Evolutionary conservation across 2,888 invertebrate species (phyloP).

Genomic region (Heterodera filipjevi): DNA sequence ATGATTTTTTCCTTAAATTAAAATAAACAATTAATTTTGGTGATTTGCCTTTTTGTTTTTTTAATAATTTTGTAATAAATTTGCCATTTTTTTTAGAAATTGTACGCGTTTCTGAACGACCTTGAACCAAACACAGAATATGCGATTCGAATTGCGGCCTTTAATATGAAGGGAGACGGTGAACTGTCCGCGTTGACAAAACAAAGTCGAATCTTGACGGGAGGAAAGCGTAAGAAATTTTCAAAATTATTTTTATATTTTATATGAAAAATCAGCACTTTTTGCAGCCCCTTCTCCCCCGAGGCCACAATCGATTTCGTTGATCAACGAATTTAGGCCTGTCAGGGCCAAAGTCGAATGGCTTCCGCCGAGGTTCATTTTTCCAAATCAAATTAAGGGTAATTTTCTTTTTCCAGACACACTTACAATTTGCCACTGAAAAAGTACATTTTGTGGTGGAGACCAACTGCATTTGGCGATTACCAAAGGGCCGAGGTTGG

Average conservation of each 20-base stretch:
- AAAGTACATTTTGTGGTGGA: conserved; percentile 84
- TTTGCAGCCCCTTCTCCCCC: conserved; percentile 68
- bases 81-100: conserved; percentile 53
- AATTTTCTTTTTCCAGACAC: not conserved
- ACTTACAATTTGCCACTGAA: conserved; percentile 69
- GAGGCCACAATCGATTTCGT: conserved; percentile 70
- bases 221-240: conserved; percentile 71
- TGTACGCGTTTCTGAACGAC: conserved; percentile 70
- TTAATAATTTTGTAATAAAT: too few species aligned
- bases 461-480: conserved; percentile 75
- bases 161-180: conserved; percentile 95
- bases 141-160: conserved; percentile 83
- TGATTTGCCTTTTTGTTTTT: not conserved
- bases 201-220: conserved; percentile 76
- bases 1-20: conserved; percentile 1
- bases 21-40: conserved; percentile 18
- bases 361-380: conserved; percentile 75
- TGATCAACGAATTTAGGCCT: conserved; percentile 83
- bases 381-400: not conserved
- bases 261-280: conserved; percentile 39
- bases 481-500: conserved; percentile 41
- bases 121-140: conserved; percentile 94
- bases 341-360: conserved; percentile 89
- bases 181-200: conserved; percentile 83
- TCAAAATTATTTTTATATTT: conserved; percentile 16